Evolutionary conservation across 2,888 invertebrate species (phyloP).

Genomic region (Plebejus anna): DNA sequence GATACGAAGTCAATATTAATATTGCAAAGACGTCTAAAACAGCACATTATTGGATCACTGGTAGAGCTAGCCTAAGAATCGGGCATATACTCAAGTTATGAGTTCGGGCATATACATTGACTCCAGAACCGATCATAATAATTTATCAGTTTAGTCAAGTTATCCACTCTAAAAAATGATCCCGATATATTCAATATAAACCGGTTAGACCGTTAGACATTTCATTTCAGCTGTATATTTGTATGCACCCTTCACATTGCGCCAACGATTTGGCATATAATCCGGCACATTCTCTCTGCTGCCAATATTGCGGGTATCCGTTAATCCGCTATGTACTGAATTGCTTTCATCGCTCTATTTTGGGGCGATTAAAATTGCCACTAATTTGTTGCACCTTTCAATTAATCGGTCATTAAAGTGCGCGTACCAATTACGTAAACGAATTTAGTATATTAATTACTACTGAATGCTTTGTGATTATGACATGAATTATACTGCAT

Average conservation of each 20-base stretch:
- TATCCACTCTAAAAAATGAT: neutral
- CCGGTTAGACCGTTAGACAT: neutral
- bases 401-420: conserved; percentile 6
- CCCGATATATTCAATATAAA: neutral
- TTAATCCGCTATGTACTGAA: conserved; percentile 47
- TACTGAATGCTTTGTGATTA: neutral
- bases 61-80: too few species aligned
- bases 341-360: conserved; percentile 31
- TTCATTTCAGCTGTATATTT: conserved; percentile 19
- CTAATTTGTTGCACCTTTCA: conserved; percentile 27
- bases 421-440: neutral
- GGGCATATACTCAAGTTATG: too few species aligned
- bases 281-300: conserved; percentile 30
- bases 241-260: conserved; percentile 23
- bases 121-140: too few species aligned
- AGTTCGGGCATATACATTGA: too few species aligned
- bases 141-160: neutral
- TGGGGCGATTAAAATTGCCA: conserved; percentile 23
- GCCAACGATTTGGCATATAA: conserved; percentile 22
- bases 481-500: neutral
- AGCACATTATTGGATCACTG: too few species aligned
- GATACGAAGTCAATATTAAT: too few species aligned
- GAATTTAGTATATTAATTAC: neutral
- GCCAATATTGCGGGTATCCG: conserved; percentile 47
- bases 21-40: too few species aligned